Percentiles rank a stretch among this genome's conserved stretches.
phyloP scores from a whole-genome alignment of 2,797 vertebrate genomes.

The Clarias pachynema region DNA sequence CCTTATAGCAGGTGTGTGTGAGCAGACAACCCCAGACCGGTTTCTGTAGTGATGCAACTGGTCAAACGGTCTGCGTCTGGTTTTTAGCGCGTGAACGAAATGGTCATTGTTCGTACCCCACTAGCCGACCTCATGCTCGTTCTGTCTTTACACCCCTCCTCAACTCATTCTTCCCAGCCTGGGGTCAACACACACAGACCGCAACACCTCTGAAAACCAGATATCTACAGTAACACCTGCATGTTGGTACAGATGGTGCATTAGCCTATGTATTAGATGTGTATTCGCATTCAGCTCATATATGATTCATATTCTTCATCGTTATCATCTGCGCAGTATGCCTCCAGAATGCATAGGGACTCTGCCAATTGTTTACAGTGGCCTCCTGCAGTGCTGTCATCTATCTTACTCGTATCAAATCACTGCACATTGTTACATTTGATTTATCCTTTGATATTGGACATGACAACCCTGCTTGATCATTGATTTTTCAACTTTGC shows the following conservation, averaged over 20 bases:
- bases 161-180: neutral
- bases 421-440: slow-evolving; percentile 11
- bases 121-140: slow-evolving; percentile 30
- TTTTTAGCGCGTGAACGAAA: slow-evolving; percentile 48
- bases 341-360: slow-evolving; percentile 16
- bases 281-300: slow-evolving; percentile 35
- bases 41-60: slow-evolving; percentile 50
- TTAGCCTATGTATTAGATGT: slow-evolving; percentile 27
- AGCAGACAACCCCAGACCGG: slow-evolving; percentile 36
- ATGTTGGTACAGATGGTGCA: slow-evolving; percentile 3
- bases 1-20: slow-evolving; percentile 38
- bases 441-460: slow-evolving; percentile 15
- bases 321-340: slow-evolving; percentile 18
- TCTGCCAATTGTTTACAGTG: slow-evolving; percentile 23
- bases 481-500: slow-evolving; percentile 13
- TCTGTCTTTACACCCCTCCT: slow-evolving; percentile 5
- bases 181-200: slow-evolving; percentile 13
- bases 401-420: slow-evolving; percentile 26
- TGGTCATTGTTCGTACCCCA: slow-evolving; percentile 62
- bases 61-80: slow-evolving; percentile 62
- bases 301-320: slow-evolving; percentile 36
- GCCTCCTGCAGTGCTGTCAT: slow-evolving; percentile 25
- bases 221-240: neutral
- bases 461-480: slow-evolving; percentile 14
- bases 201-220: neutral